Evolutionary conservation across 2,888 invertebrate genomes (phyloP).

Genomic region (Drosophila phalerata): DNA sequence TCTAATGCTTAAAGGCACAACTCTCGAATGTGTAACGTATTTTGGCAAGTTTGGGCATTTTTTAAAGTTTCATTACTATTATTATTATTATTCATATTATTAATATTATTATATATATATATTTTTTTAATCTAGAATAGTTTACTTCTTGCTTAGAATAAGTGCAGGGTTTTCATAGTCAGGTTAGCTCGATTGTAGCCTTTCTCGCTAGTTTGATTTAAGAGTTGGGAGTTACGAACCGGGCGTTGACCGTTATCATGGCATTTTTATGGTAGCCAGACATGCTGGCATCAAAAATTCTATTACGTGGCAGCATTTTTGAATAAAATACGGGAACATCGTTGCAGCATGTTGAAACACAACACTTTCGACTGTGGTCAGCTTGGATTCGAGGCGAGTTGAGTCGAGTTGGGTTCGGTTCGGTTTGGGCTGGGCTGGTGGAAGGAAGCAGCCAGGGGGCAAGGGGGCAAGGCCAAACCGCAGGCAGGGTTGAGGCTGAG

Average conservation of each 20-base stretch:
- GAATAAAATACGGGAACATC: conserved; percentile 74
- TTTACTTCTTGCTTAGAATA: not conserved
- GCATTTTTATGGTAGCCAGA: conserved; percentile 78
- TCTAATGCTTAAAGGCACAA: too few relatives aligned
- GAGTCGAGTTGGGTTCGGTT: not conserved
- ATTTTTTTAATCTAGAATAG: too few relatives aligned
- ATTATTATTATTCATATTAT: too few relatives aligned
- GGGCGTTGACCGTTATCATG: conserved; percentile 78
- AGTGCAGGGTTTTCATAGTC: not conserved
- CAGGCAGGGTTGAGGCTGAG: conserved; percentile 23
- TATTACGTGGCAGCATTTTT: conserved; percentile 81
- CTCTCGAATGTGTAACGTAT: too few relatives aligned
- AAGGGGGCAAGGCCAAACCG: conserved; percentile 36
- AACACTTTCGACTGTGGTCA: conserved; percentile 76
- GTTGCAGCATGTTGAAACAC: conserved; percentile 67
- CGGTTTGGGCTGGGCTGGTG: conserved; percentile 25
- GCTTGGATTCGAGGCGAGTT: conserved; percentile 4
- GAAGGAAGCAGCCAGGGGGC: conserved; percentile 57
- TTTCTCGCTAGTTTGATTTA: conserved; percentile 32
- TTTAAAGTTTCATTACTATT: too few relatives aligned
- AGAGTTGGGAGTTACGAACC: conserved; percentile 32
- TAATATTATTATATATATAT: too few relatives aligned
- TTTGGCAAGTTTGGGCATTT: too few relatives aligned
- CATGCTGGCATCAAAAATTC: conserved; percentile 81
- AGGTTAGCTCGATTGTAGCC: not conserved